phyloP scores from a whole-genome alignment of 2,797 vertebrate species.

The Acanthiza pusilla region DNA sequence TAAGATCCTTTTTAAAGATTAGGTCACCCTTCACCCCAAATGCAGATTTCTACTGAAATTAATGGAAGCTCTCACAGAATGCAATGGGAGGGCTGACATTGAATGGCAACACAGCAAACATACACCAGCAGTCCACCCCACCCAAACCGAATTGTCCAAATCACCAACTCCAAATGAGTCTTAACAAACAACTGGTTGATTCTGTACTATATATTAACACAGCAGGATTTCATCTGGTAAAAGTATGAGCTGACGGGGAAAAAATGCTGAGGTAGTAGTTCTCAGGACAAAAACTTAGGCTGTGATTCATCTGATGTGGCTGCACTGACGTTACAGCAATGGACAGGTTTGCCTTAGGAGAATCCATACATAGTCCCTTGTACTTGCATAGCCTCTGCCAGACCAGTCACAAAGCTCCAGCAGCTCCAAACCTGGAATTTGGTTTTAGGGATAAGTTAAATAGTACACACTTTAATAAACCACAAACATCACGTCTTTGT shows the following conservation, averaged over 20 bases:
- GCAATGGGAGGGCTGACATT: background rate
- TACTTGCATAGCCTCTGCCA: background rate
- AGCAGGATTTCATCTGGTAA: background rate
- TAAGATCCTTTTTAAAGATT: conserved; percentile 62
- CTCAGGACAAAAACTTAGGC: background rate
- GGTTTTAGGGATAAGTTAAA: background rate
- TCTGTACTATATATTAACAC: background rate
- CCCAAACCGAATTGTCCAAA: background rate
- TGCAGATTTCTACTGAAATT: conserved; percentile 37
- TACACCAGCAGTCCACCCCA: background rate
- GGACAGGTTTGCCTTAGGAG: background rate
- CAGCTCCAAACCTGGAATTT: background rate
- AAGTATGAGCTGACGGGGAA: background rate
- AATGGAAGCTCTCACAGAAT: background rate
- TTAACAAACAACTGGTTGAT: background rate
- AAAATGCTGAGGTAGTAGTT: background rate
- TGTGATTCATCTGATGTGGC: background rate
- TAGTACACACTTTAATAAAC: background rate
- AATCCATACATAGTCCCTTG: background rate
- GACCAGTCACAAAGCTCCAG: background rate
- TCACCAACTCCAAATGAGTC: background rate
- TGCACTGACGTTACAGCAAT: background rate
- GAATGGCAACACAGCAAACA: background rate
- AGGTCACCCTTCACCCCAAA: conserved; percentile 31
- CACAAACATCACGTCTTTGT: background rate